phyloP scores from a whole-genome alignment of 30 jellyfish, hydroid and myxozoan genomes.

The Rhopilema esculentum region DNA sequence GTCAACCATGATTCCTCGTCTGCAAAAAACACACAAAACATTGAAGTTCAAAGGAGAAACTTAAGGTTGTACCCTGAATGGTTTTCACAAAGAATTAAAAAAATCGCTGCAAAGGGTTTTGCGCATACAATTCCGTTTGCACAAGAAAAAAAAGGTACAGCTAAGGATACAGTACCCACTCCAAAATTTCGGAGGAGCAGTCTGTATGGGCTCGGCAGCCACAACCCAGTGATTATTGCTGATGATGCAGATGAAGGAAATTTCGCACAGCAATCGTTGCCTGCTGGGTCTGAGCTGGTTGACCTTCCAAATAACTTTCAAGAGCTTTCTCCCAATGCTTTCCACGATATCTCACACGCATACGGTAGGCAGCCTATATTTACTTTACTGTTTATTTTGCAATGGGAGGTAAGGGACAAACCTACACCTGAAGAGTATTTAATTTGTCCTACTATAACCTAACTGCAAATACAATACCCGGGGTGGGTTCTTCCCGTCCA shows the following conservation, averaged over 20 bases:
- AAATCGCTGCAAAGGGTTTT: conserved; percentile 65
- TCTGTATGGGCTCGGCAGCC: conserved; percentile 33
- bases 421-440: too few relatives aligned
- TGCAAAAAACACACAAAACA: neutral
- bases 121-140: conserved; percentile 39
- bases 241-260: conserved; percentile 35
- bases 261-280: conserved; percentile 37
- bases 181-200: conserved; percentile 50
- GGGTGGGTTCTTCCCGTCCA: too few relatives aligned
- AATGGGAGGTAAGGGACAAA: too few relatives aligned
- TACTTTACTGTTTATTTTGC: neutral
- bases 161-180: conserved; percentile 18
- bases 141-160: conserved; percentile 6
- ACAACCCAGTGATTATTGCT: conserved; percentile 19
- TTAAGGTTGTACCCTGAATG: conserved; percentile 80
- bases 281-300: conserved; percentile 60
- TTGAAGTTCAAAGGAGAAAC: conserved; percentile 49
- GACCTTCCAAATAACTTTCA: conserved; percentile 61
- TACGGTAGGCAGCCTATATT: conserved; percentile 26
- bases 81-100: conserved; percentile 79
- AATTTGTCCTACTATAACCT: too few relatives aligned
- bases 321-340: conserved; percentile 43
- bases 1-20: neutral
- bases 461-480: too few relatives aligned
- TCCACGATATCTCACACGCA: conserved; percentile 28